Conservation (phyloP, 2,888 invertebrate species). For the Craniophora ligustri region DNA sequence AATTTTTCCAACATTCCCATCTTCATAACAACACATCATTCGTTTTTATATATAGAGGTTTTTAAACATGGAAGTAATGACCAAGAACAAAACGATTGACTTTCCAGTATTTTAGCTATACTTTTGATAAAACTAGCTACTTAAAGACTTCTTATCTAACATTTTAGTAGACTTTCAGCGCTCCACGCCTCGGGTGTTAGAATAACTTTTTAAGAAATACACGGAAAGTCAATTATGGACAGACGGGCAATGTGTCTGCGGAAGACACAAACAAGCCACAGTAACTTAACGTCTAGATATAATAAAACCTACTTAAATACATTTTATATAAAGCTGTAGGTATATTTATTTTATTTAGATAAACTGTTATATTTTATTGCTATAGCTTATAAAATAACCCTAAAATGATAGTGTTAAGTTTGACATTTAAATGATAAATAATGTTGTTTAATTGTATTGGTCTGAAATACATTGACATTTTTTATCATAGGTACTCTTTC, state of each 20-base stretch:
- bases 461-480: too few relatives aligned
- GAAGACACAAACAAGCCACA: constrained; percentile 47
- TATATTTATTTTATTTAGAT: too few relatives aligned
- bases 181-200: constrained; percentile 42
- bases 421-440: too few relatives aligned
- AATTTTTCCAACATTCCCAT: too few relatives aligned
- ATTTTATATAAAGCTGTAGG: constrained; percentile 1
- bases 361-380: too few relatives aligned
- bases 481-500: too few relatives aligned
- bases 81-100: constrained; percentile 12
- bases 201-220: constrained; percentile 62
- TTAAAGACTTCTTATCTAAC: constrained; percentile 35
- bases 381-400: too few relatives aligned
- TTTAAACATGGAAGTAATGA: too few relatives aligned
- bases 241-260: constrained; percentile 39
- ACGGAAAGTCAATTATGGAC: constrained; percentile 69
- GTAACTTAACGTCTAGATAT: constrained; percentile 38
- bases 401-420: too few relatives aligned
- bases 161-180: constrained; percentile 44
- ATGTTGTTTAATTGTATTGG: too few relatives aligned
- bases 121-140: constrained; percentile 14
- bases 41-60: too few relatives aligned
- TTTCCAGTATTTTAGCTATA: constrained; percentile 26
- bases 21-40: too few relatives aligned
- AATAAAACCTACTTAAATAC: constrained; percentile 32